Percentiles rank a stretch among this genome's conserved stretches.
These are phyloP conservation scores for Punctoribates punctum DNA, from an alignment of 2,888 invertebrate genomes.

Conservation along the genomic window DNA sequence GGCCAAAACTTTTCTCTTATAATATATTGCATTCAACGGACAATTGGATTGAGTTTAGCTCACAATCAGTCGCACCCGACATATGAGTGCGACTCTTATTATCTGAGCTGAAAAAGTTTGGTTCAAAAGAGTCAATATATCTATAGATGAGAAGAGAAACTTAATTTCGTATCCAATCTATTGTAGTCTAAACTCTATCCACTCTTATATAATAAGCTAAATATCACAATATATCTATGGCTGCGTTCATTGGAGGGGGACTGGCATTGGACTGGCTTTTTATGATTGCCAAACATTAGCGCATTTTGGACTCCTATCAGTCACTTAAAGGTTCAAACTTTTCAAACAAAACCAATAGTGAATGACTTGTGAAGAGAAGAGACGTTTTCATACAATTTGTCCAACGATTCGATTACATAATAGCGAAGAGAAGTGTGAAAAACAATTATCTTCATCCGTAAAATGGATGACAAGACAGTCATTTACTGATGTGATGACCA, in stretches of 20 bases:
- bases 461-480: too few species aligned
- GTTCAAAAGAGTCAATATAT: not conserved
- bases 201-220: not conserved
- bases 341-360: too few species aligned
- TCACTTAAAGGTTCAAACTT: too few species aligned
- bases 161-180: conserved; percentile 17
- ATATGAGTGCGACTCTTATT: not conserved
- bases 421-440: too few species aligned
- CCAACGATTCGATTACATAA: too few species aligned
- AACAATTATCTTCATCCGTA: too few species aligned
- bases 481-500: too few species aligned
- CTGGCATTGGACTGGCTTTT: not conserved
- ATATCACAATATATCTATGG: not conserved
- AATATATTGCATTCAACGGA: conserved; percentile 1
- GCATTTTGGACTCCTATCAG: too few species aligned
- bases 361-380: too few species aligned
- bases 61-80: not conserved
- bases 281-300: too few species aligned
- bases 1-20: conserved; percentile 10
- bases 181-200: not conserved
- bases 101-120: not conserved
- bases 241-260: not conserved
- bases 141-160: not conserved
- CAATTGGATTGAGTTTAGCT: not conserved
- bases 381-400: too few species aligned